Percentiles rank a stretch among this genome's conserved stretches.
Evolutionary conservation across 2,797 vertebrate genomes (phyloP).

Genomic region (Cyprinodon diabolis): DNA sequence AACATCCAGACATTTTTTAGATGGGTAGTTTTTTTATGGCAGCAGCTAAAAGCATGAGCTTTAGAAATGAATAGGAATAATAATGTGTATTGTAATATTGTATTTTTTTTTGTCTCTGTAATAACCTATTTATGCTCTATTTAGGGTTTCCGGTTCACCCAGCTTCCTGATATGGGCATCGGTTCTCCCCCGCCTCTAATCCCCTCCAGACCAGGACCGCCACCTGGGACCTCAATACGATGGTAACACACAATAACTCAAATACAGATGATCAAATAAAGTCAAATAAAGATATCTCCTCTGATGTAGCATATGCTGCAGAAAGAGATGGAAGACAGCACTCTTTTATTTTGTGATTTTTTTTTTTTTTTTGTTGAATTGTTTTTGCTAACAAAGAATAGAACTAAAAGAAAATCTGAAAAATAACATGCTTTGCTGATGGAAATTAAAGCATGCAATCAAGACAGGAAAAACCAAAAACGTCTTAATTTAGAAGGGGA

Average conservation of each 20-base stretch:
- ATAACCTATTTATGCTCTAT: conserved; percentile 23
- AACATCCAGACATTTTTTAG: not conserved
- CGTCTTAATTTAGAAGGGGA: too few relatives aligned
- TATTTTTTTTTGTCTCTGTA: not conserved
- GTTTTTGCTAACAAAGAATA: too few relatives aligned
- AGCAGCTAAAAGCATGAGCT: conserved; percentile 13
- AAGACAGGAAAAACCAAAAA: too few relatives aligned
- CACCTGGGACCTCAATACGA: conserved; percentile 89
- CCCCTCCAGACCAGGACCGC: conserved; percentile 90
- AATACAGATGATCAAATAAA: not conserved
- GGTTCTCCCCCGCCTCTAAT: conserved; percentile 94
- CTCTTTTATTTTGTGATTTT: too few relatives aligned
- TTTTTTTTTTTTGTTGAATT: too few relatives aligned
- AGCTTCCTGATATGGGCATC: conserved; percentile 97
- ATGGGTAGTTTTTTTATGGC: not conserved
- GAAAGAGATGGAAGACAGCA: not conserved
- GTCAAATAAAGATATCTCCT: not conserved
- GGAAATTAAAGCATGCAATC: too few relatives aligned
- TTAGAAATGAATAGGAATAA: conserved; percentile 34
- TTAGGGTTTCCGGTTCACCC: conserved; percentile 97
- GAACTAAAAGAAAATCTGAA: too few relatives aligned
- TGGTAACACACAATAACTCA: conserved; percentile 79
- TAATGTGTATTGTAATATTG: not conserved
- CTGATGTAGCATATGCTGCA: not conserved
- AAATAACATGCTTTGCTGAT: too few relatives aligned